Evolutionary conservation across 1,140 invertebrate species (phyloP), one percentile per base, ranked within the genome.

Genomic region (Drosophila fuyamai): DNA sequence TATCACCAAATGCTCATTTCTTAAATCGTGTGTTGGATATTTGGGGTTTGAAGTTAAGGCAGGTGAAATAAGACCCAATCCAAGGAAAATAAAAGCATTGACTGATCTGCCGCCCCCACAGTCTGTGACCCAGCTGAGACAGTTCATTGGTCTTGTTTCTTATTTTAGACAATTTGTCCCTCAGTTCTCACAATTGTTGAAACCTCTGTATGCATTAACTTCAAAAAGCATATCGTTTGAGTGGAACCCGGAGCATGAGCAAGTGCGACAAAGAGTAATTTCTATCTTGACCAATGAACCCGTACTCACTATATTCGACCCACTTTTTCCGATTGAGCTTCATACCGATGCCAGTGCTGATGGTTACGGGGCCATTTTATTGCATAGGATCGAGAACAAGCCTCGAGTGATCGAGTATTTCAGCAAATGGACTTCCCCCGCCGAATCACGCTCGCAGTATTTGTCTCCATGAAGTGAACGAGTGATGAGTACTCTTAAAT

Each of bases 401-500:
- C 23, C 46, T 12, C 23, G 23, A 48, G 46, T n/a, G 12, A 47
- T 47, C 46, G 18, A 27, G 23, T 47, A 27, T 13, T 44, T 44
- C 9, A 44, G 43, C 43, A 44, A 44, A 44, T 2, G 14, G 9
- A 44, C 43, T 44, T 18, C 14, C 2, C 14, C 16, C 3, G 16
- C 43, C 43, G 14, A 44, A 18, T 44, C 43, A 5, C 16, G 43
- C 44, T 23, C 7, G 44, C 44, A 18, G 44, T 47, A 47, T 47
- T 23, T 14, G 8, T 13, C 18, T 23, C 18, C 16, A 47, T 14
- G 41, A 43, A 43, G 46, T 48, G 40, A 56, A 14, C 38, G 23
- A 41, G 23, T 56, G 3, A 56, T 56, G 38, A 43, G 36, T 36
- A 76, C 57, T 41, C 29, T 91, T 50, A 68, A 83, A 65, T 62